These are phyloP conservation scores for Cherax quadricarinatus DNA, from an alignment of 1,140 invertebrate species.

Conservation along the genomic window DNA sequence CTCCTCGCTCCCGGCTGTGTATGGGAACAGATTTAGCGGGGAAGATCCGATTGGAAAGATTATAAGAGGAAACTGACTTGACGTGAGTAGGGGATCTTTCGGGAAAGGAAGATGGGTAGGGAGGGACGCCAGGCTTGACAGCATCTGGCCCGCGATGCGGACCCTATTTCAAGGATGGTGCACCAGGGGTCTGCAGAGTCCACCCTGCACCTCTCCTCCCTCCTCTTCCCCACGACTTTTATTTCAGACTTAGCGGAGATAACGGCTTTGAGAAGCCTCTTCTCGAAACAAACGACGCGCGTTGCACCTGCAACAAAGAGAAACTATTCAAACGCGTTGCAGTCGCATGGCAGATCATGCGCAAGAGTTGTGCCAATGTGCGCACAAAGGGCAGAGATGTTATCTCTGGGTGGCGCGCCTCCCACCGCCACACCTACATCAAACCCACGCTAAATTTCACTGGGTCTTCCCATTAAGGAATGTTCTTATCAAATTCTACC, in stretches of 20 bases:
- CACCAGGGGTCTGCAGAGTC: no score
- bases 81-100: background rate
- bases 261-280: background rate
- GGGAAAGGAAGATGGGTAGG: no score
- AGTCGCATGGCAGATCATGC: constrained; percentile 39
- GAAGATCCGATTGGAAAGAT: background rate
- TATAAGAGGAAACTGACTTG: background rate
- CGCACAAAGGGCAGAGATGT: constrained; percentile 21
- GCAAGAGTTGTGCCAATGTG: constrained; percentile 34
- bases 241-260: constrained; percentile 1
- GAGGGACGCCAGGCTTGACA: background rate
- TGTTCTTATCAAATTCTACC: constrained; percentile 57
- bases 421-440: constrained; percentile 11
- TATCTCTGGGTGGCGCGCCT: constrained; percentile 18
- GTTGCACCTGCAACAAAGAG: constrained; percentile 29
- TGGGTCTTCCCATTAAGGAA: constrained; percentile 44
- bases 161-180: background rate
- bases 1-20: background rate
- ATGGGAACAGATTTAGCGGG: background rate
- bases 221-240: background rate
- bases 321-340: constrained; percentile 41
- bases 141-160: background rate
- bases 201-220: background rate
- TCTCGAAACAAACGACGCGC: background rate
- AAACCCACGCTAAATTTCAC: constrained; percentile 49